phyloP scores from a whole-genome alignment of 2,888 invertebrate genomes.

The Heliconius charithonia region DNA sequence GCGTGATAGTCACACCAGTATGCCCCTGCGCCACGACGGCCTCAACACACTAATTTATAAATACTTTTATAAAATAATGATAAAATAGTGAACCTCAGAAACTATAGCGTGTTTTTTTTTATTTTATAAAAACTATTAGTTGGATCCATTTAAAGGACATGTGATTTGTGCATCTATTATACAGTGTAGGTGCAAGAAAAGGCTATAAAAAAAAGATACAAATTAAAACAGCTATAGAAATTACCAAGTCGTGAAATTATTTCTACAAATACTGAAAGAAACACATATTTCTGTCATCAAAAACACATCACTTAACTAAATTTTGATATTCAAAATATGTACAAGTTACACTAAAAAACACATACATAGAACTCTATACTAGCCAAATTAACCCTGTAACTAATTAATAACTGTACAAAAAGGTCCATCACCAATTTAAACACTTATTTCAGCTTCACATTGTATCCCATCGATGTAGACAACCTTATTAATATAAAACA shows the following conservation, averaged over 20 bases:
- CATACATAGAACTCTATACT: background rate
- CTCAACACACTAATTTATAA: background rate
- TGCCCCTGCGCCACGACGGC: too few species aligned
- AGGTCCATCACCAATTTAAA: background rate
- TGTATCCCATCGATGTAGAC: background rate
- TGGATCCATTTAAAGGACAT: background rate
- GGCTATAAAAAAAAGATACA: background rate
- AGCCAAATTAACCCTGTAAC: constrained; percentile 1
- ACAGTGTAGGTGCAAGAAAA: constrained; percentile 48
- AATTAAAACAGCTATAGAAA: background rate
- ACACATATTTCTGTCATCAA: background rate
- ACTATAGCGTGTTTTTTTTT: background rate
- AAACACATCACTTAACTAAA: background rate
- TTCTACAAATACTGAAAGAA: constrained; percentile 19
- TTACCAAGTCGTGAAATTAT: background rate
- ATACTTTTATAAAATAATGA: background rate
- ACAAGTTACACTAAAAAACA: background rate
- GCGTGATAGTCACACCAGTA: too few species aligned
- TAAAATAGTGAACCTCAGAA: background rate
- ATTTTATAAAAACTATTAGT: background rate
- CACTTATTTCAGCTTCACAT: background rate
- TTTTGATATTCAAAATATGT: background rate
- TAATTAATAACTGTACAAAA: constrained; percentile 18
- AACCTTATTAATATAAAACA: background rate
- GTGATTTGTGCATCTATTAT: constrained; percentile 45